phyloP scores from a whole-genome alignment of 2,888 invertebrate species.

The Tipula confusa region DNA sequence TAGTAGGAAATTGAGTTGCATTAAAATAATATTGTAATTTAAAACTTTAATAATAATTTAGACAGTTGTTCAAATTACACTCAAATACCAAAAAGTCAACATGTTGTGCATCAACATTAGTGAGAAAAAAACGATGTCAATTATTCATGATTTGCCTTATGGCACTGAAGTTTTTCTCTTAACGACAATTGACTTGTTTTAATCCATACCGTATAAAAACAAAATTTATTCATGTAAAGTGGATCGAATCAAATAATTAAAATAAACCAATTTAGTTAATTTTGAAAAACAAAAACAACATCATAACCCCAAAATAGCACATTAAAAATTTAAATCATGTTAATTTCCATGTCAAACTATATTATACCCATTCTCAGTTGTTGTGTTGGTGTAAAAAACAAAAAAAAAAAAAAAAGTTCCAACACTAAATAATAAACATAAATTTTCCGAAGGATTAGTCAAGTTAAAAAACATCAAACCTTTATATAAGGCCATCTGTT shows the following conservation, averaged over 20 bases:
- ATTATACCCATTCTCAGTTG: not conserved
- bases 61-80: too few species aligned
- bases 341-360: slow-evolving; percentile 12
- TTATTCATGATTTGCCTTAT: too few species aligned
- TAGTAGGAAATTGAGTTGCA: too few species aligned
- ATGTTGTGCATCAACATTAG: too few species aligned
- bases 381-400: not conserved
- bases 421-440: slow-evolving; percentile 12
- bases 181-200: too few species aligned
- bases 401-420: not conserved
- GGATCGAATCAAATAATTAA: not conserved
- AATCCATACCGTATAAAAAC: too few species aligned
- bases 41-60: too few species aligned
- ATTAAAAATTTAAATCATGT: slow-evolving; percentile 15
- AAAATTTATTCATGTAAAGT: not conserved
- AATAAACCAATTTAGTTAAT: not conserved
- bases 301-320: not conserved
- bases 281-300: not conserved
- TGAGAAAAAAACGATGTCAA: too few species aligned
- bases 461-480: not conserved
- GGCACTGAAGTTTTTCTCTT: too few species aligned
- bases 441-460: not conserved
- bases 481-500: slow-evolving; percentile 15
- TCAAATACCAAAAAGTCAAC: too few species aligned
- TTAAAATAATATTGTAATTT: too few species aligned